Evolutionary conservation across 2,113 vertebrate species (phyloP), one percentile per base, ranked within the genome.

Genomic region (Regulus satrapa): DNA sequence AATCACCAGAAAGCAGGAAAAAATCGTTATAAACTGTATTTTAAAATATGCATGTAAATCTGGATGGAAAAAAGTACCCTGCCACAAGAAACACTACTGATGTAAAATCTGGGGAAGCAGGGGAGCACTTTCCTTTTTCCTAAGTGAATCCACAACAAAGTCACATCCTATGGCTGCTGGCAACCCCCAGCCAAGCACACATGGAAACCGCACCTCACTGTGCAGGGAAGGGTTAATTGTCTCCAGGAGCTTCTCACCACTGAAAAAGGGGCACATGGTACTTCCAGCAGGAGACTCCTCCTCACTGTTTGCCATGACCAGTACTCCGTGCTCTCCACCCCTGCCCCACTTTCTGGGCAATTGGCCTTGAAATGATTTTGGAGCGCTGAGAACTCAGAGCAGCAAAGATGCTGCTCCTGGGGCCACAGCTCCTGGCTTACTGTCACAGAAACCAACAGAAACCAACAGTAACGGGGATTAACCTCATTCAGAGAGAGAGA

Each of bases 181-280:
- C 31, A 69, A 6, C 3, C 13, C 13, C 36, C 28, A 40, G n/a
- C 32, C 72, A 62, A 15, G 15, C 19, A 28, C 36, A 34, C 32
- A 8, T 0, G 1, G 67, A 34, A 76, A 21, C 9, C 1, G 12
- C 0, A 46, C 7, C 62, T 45, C 54, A 9, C 51, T 3, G 26
- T 9, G 18, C 58, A 67, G 41, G 26, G 32, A 38, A 14, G 21
- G 32, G 16, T 19, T 51, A 7, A 2, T 14, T 15, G 21, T 54
- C n/a, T 31, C 58, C 45, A 11, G 8, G 28, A n/a, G 40, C 24
- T 18, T 62, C 3, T 24, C 2, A 2, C 36, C 62, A 40, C n/a
- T 11, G 41, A 17, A 58, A 41, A 61, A 58, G 6, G 40, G 24
- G 16, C 5, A 7, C 29, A 2, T 0, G 8, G 23, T 2, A 29